phyloP scores from a whole-genome alignment of 2,797 vertebrate genomes.

The Ceryle rudis region DNA sequence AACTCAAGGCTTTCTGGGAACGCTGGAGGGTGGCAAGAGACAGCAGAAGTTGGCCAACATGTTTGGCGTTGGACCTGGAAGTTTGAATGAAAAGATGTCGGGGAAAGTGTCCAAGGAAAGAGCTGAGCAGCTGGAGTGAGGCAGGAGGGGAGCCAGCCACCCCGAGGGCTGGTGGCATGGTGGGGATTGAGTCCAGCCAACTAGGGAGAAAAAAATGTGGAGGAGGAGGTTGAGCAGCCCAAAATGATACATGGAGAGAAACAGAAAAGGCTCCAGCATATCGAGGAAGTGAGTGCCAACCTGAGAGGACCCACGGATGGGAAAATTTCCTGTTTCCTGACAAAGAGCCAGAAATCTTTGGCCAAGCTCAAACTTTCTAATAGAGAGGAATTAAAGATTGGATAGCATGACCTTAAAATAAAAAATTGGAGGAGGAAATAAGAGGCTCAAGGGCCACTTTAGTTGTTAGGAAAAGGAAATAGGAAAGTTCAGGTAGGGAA shows the following conservation, averaged over 20 bases:
- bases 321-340: background rate
- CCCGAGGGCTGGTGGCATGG: background rate
- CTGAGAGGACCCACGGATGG: background rate
- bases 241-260: background rate
- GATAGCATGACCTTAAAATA: background rate
- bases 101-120: background rate
- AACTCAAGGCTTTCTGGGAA: background rate
- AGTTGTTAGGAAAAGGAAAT: background rate
- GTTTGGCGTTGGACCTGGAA: background rate
- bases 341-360: slow-evolving; percentile 3
- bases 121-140: background rate
- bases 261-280: background rate
- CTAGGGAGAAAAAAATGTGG: background rate
- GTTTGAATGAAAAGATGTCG: background rate
- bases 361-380: background rate
- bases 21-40: background rate
- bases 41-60: background rate
- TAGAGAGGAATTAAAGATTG: background rate
- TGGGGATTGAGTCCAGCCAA: background rate
- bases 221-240: background rate
- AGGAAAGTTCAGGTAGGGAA: background rate
- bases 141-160: background rate
- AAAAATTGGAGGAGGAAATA: background rate
- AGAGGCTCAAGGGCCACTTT: background rate
- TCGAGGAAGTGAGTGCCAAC: background rate